Base-by-base conservation (phyloP, 2,113 vertebrate species). In the Saccopteryx bilineata region DNA sequence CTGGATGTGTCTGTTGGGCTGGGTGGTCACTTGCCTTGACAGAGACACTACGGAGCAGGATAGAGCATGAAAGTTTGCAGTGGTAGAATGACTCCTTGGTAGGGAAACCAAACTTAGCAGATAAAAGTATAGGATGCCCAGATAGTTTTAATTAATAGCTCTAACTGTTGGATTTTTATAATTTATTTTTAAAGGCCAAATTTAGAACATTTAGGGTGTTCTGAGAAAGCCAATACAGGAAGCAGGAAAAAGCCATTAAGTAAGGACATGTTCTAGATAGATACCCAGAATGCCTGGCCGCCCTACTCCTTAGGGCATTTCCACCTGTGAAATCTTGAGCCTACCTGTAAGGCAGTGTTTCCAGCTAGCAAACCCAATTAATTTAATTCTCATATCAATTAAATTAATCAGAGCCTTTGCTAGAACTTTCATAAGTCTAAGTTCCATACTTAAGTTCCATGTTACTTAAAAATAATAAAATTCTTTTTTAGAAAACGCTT, bases 381-480 rank as follows among this genome's bases (percentile, higher is more conserved):
- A 28, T 24, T 61, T 60, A 24, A 86, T 56, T 83, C 26, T 46
- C 58, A 28, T 80, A 60, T 88, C 21, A 50, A 12, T 83, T 92
- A 74, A 88, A 65, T 80, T 72, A 58, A 79, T 5, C 19, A 48
- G 75, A 78, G 4, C 26, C 68, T 87, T 69, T 72, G 39, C 39
- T 84, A 18, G 50, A 66, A 85, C 96, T 78, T 46, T 65, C 39
- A 8, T 60, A 81, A 76, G 48, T 50, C 39, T 74, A 79, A 95
- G 11, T 74, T 68, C 52, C 12, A 33, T 66, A 31, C 6, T 48
- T 10, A n/a, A n/a, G n/a, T n/a, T n/a, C n/a, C n/a, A n/a, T 60
- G 4, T 78, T 95, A 76, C 52, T 86, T 90, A 31, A 95, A 82
- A 90, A 80, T 48, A 90, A 90, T 89, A 90, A 76, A 95, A 71